These are phyloP conservation scores for Epiblema foenella DNA, from an alignment of 2,888 invertebrate genomes.

Conservation along the genomic window DNA sequence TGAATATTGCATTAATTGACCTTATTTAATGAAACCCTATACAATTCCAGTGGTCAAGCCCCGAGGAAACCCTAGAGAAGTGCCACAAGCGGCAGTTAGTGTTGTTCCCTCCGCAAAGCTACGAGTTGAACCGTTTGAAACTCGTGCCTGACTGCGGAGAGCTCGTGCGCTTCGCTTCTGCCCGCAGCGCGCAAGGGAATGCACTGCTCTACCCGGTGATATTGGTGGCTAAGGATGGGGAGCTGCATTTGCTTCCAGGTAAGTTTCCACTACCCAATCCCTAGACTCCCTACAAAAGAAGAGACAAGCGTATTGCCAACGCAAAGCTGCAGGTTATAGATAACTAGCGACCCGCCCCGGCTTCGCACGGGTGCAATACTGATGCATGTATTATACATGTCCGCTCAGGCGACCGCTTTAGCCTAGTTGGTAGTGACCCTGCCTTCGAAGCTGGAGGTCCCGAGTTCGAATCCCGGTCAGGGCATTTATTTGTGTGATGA, in stretches of 20 bases:
- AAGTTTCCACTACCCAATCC: slow-evolving; percentile 23
- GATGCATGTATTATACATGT: no score
- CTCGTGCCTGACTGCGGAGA: slow-evolving; percentile 83
- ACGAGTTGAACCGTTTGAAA: slow-evolving; percentile 88
- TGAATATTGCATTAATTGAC: no score
- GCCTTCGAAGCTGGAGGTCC: no score
- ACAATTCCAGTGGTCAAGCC: slow-evolving; percentile 87
- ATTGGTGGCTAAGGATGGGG: slow-evolving; percentile 85
- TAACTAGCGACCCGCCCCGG: no score
- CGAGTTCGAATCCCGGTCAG: no score
- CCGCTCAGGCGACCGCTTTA: no score
- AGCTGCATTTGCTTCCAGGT: slow-evolving; percentile 86
- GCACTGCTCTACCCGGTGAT: slow-evolving; percentile 83
- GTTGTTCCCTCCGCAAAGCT: slow-evolving; percentile 91
- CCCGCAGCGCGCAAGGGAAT: slow-evolving; percentile 82
- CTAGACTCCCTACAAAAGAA: no score
- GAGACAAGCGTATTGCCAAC: no score
- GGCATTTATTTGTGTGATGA: no score
- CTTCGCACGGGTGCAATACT: no score
- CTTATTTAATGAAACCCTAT: neutral
- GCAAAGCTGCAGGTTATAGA: no score
- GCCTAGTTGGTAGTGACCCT: no score
- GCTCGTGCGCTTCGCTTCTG: slow-evolving; percentile 84
- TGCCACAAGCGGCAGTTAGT: slow-evolving; percentile 69
- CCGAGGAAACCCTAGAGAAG: slow-evolving; percentile 78